Base-by-base conservation (phyloP, 2,888 invertebrate genomes). In the Eupithecia centaureata region DNA sequence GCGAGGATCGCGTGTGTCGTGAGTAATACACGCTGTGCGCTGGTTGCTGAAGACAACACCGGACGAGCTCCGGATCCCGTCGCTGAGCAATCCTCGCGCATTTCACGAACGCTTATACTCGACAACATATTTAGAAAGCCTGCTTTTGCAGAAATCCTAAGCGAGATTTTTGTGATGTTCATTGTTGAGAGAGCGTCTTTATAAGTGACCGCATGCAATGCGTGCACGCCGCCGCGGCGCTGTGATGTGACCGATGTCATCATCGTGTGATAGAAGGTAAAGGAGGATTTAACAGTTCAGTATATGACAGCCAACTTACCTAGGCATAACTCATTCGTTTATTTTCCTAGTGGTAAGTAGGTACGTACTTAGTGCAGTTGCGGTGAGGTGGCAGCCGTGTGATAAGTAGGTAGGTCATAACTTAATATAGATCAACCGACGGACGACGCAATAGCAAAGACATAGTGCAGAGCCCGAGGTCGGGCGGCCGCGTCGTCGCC, bases 1-100 rank as follows among this genome's bases (percentile, higher is more conserved):
- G 78, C 80, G 86, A 88, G 77, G 79, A 78, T 89, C 66, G 85
- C 81, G 70, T 86, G 84, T 67, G 59, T 54, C 27, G 33, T 52
- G 63, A 70, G 75, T 79, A 76, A 82, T 78, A 82, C 88, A 88
- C 88, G 89, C 89, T 86, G 79, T 79, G 79, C 80, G 82, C 78
- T 88, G 71, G 90, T 85, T 89, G 90, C 87, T 83, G 91, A 92
- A 92, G 91, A 92, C 91, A 89, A 86, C 89, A 86, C 84, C 87
- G 89, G 86, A 84, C 86, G 86, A 85, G 83, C 86, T 84, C 85
- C 87, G 88, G 87, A 86, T 90, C 89, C 89, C 86, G 89, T 87
- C 89, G 88, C 86, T 82, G 84, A 81, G 86, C 87, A 81, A 85
- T 84, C 81, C 82, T 85, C 81, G 80, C 83, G 81, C 84, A 82